phyloP scores from a whole-genome alignment of 53 echinoderm and acorn worm genomes.

The Stichopus horrens region DNA sequence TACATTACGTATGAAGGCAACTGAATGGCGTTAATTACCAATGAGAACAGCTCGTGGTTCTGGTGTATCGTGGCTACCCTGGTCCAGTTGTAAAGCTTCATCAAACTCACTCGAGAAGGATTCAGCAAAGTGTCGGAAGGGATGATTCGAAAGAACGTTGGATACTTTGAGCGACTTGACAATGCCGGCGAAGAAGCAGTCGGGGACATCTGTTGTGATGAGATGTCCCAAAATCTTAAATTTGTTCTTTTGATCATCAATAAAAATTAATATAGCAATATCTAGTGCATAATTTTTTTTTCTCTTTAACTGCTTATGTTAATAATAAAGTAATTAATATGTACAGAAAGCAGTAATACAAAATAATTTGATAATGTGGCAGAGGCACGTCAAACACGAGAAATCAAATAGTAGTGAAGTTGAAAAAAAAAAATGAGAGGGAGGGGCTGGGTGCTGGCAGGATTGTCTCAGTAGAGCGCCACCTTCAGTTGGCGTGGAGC shows the following conservation, averaged over 20 bases:
- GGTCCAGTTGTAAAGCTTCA: slow-evolving; percentile 42
- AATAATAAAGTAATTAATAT: too few relatives aligned
- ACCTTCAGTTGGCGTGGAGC: too few relatives aligned
- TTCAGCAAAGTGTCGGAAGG: slow-evolving; percentile 35
- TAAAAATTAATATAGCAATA: not conserved
- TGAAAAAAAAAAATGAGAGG: too few relatives aligned
- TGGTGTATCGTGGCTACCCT: slow-evolving; percentile 39
- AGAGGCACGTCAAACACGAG: too few relatives aligned
- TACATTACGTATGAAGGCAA: too few relatives aligned
- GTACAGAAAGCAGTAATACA: too few relatives aligned
- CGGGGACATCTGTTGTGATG: slow-evolving; percentile 3
- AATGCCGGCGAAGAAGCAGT: slow-evolving; percentile 42
- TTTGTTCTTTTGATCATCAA: not conserved
- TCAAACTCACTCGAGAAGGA: slow-evolving; percentile 12
- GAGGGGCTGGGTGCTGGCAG: too few relatives aligned
- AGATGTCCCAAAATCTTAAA: not conserved
- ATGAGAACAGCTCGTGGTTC: slow-evolving; percentile 35
- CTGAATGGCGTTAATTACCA: not conserved
- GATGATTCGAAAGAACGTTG: slow-evolving; percentile 28
- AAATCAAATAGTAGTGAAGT: too few relatives aligned
- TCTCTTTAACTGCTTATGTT: too few relatives aligned
- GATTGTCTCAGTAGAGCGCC: too few relatives aligned
- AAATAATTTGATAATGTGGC: too few relatives aligned
- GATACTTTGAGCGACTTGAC: slow-evolving; percentile 32
- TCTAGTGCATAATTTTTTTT: too few relatives aligned